Evolutionary conservation across 2,888 invertebrate species (phyloP), one percentile per base, ranked within the genome.

Genomic region (Netelia inedita): DNA sequence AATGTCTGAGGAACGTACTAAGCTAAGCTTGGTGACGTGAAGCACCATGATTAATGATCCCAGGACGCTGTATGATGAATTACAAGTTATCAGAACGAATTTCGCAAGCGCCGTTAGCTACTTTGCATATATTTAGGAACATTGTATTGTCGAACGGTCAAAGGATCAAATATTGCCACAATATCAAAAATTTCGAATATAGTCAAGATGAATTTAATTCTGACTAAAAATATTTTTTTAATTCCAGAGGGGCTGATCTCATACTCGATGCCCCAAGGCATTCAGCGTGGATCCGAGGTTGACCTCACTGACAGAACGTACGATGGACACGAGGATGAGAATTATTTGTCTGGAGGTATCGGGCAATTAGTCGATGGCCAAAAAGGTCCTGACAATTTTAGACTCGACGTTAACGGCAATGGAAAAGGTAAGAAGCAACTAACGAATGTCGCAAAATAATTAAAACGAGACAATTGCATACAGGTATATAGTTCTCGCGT

Each of bases 281-380:
- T 96, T 72, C 95, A 95, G 85, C 95, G 96, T 91, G 95, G 96
- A 76, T 95, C 96, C 84, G 97, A 97, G 91, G 95, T 97, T 89
- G 97, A 97, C 94, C 95, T 97, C 78, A 95, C 96, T 82, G 98
- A 98, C 94, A 95, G 95, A 88, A 97, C 96, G 28, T 98, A 97
- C 94, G 98, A 98, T 93, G 97, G 97, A 63, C 94, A 94, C 81
- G 96, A 96, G 89, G 95, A 96, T 90, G 94, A 94, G 82, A 95
- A 95, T 88, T 95, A 95, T 87, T 95, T 96, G 88, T 95, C 95
- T 85, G 96, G 96, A 73, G 98, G 98, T 16, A 94, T 98, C 79
- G 98, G 98, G 76, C 97, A 97, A 94, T 94, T 98, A 90, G 95
- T 96, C 71, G 97, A 97, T 93, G 97, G 97, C 19, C 95, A 96